Conservation (phyloP, 2,113 vertebrate species). For the Microcebus lehilahytsara region DNA sequence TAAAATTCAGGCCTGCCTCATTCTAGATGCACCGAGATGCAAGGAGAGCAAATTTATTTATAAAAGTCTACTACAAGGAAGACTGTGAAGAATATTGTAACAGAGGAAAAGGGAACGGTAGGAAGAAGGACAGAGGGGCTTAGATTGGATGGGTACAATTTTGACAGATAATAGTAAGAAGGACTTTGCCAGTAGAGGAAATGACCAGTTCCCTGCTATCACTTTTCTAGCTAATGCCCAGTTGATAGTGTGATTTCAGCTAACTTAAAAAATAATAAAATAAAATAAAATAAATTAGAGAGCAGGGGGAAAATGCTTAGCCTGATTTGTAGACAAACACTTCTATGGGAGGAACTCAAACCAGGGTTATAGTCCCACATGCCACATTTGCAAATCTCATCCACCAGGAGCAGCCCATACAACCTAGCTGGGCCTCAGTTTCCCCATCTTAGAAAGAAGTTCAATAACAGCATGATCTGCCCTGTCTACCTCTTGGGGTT, state of each 20-base stretch:
- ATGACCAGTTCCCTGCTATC: not conserved
- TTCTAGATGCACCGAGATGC: not conserved
- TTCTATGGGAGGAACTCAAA: not conserved
- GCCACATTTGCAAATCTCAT: not conserved
- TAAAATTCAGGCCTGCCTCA: not conserved
- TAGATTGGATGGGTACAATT: not conserved
- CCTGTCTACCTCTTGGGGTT: not conserved
- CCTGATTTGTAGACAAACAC: not conserved
- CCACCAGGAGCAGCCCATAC: not conserved
- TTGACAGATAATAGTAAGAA: not conserved
- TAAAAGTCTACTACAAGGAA: not conserved
- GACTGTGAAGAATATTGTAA: not conserved
- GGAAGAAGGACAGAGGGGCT: not conserved
- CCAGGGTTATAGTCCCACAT: not conserved
- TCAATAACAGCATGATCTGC: not conserved
- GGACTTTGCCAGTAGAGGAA: not conserved
- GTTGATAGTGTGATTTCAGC: not conserved
- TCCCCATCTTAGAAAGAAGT: not conserved
- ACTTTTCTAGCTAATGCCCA: not conserved
- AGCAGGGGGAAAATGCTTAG: not conserved
- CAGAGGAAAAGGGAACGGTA: not conserved
- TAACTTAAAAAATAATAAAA: not conserved
- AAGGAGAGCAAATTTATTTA: not conserved
- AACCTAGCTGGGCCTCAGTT: not conserved
- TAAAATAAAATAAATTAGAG: no score